These are phyloP conservation scores for Microhierax caerulescens DNA, from an alignment of 2,797 vertebrate species.

Conservation along the genomic window DNA sequence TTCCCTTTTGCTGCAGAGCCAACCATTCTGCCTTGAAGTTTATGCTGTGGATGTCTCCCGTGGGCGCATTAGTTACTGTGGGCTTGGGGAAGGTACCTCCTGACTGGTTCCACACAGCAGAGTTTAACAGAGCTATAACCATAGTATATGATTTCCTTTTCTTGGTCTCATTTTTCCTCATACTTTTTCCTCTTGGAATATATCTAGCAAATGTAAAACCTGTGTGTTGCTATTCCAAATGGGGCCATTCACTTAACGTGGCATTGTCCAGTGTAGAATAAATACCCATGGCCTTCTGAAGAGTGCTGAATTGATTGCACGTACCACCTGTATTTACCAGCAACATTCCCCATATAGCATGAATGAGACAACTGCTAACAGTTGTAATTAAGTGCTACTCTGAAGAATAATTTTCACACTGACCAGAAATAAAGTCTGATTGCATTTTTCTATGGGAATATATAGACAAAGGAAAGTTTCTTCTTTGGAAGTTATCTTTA, in stretches of 20 bases:
- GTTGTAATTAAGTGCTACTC: background rate
- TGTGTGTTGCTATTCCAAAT: background rate
- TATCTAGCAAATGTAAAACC: background rate
- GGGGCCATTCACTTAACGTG: background rate
- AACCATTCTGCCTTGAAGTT: background rate
- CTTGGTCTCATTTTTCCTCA: background rate
- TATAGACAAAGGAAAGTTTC: background rate
- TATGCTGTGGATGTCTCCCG: background rate
- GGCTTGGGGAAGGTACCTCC: background rate
- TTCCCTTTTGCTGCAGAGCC: background rate
- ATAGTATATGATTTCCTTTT: conserved; percentile 13
- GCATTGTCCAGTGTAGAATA: background rate
- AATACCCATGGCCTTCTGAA: background rate
- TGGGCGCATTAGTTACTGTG: background rate
- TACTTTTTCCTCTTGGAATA: background rate
- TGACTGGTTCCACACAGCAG: background rate
- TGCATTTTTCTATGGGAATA: background rate
- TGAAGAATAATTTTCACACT: background rate
- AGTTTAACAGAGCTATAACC: conserved; percentile 28
- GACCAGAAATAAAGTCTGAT: background rate
- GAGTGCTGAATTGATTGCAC: background rate
- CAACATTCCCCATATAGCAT: background rate
- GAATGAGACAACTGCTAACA: background rate
- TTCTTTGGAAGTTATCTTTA: background rate
- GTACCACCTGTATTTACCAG: background rate